These are phyloP conservation scores for Scaptomyza graminum DNA, from an alignment of 1,140 invertebrate genomes.

Conservation along the genomic window DNA sequence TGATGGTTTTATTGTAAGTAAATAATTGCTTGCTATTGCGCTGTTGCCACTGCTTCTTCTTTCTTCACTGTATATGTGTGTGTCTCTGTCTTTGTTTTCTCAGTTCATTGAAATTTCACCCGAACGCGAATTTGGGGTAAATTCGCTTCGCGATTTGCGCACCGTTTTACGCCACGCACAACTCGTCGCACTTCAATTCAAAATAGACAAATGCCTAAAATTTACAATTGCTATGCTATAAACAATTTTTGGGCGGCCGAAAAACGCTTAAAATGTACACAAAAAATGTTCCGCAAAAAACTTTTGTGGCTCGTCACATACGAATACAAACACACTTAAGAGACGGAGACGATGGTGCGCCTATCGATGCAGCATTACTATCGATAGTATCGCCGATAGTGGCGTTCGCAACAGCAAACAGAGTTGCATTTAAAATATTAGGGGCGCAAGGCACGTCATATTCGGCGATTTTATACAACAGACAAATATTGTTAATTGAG, in stretches of 20 bases:
- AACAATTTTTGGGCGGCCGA: conserved; percentile 64
- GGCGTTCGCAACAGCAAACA: conserved; percentile 1
- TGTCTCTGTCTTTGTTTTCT: conserved; percentile 80
- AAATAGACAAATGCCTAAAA: conserved; percentile 39
- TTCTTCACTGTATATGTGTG: conserved; percentile 55
- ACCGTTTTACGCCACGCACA: conserved; percentile 61
- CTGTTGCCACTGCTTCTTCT: conserved; percentile 77
- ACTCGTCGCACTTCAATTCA: conserved; percentile 48
- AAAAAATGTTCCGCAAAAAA: conserved; percentile 80
- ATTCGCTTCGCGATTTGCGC: conserved; percentile 63
- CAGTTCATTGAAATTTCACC: conserved; percentile 82
- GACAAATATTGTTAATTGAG: neutral
- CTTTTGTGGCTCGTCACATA: conserved; percentile 73
- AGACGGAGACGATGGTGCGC: conserved; percentile 31
- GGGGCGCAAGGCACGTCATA: conserved; percentile 24
- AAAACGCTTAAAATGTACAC: conserved; percentile 76
- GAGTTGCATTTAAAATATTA: conserved; percentile 12
- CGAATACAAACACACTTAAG: conserved; percentile 76
- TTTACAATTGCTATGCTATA: conserved; percentile 52
- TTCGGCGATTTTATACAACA: neutral
- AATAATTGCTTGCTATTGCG: conserved; percentile 82
- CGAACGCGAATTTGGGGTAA: conserved; percentile 75
- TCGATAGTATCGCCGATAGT: conserved; percentile 50
- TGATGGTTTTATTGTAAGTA: conserved; percentile 73
- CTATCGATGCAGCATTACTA: conserved; percentile 42